Evolutionary conservation across 1,140 invertebrate genomes (phyloP).

Genomic region (Sitophilus oryzae): DNA sequence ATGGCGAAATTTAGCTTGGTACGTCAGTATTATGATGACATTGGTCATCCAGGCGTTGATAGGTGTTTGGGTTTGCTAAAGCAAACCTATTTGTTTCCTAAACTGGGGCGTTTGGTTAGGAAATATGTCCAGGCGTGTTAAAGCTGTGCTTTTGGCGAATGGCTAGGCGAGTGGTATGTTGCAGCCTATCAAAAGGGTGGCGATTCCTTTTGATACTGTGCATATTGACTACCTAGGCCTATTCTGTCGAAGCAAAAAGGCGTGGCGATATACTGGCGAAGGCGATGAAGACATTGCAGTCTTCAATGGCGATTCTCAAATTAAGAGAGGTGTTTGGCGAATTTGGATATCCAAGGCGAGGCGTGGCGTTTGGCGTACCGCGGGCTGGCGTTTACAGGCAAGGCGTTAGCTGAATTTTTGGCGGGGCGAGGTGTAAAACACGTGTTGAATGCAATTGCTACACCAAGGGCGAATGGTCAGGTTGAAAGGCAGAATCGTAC

Average conservation of each 20-base stretch:
- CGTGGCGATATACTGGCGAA: slow-evolving; percentile 24
- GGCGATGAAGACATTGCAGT: slow-evolving; percentile 3
- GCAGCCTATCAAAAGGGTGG: slow-evolving; percentile 8
- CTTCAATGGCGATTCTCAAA: slow-evolving; percentile 2
- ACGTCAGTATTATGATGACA: slow-evolving; percentile 11
- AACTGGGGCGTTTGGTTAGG: background rate
- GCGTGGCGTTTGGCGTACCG: slow-evolving; percentile 32
- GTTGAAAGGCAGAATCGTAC: slow-evolving; percentile 22
- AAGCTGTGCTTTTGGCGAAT: slow-evolving; percentile 12
- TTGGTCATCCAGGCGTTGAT: slow-evolving; percentile 9
- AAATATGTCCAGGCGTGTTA: slow-evolving; percentile 6
- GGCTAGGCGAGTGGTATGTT: slow-evolving; percentile 3
- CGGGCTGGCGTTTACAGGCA: slow-evolving; percentile 31
- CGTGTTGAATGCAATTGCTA: slow-evolving; percentile 32
- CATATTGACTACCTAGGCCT: slow-evolving; percentile 36
- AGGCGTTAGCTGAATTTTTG: slow-evolving; percentile 31
- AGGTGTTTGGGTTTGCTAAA: background rate
- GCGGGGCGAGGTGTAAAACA: slow-evolving; percentile 28
- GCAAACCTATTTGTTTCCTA: slow-evolving; percentile 38
- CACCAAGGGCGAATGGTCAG: slow-evolving; percentile 29
- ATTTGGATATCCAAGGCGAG: slow-evolving; percentile 26
- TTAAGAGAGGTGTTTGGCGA: slow-evolving; percentile 18
- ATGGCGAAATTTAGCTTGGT: slow-evolving; percentile 1
- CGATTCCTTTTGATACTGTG: slow-evolving; percentile 25
- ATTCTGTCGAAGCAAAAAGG: slow-evolving; percentile 22